Evolutionary conservation across 2,797 vertebrate species (phyloP).

Genomic region (Bovichtus diacanthus): DNA sequence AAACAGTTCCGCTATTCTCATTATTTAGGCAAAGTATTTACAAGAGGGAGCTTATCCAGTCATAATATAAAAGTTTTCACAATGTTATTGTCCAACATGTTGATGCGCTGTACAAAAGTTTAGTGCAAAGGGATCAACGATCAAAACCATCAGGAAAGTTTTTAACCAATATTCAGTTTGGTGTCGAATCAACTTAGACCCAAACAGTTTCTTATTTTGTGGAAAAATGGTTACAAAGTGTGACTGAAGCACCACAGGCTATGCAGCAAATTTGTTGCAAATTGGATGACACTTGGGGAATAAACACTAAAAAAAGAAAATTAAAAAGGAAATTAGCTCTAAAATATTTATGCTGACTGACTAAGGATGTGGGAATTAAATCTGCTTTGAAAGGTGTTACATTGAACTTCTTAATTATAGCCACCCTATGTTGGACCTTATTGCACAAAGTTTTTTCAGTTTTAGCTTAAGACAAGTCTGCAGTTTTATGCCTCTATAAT

Average conservation of each 20-base stretch:
- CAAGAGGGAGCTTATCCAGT: background rate
- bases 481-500: conserved; percentile 1
- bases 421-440: background rate
- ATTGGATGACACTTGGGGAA: background rate
- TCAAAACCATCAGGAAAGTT: background rate
- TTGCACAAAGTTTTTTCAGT: background rate
- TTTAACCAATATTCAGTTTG: background rate
- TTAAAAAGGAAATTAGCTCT: background rate
- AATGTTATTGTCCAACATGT: background rate
- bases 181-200: background rate
- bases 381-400: background rate
- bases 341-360: background rate
- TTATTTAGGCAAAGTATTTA: background rate
- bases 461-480: background rate
- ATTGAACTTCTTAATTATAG: background rate
- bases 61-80: background rate
- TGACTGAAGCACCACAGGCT: background rate
- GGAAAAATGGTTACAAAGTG: background rate
- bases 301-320: too few species aligned
- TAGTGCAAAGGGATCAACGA: background rate
- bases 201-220: background rate
- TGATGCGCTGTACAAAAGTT: background rate
- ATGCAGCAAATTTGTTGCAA: background rate
- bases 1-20: background rate
- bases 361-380: background rate